Evolutionary conservation across 2,888 invertebrate genomes (phyloP).

Genomic region (Apodemia duryi): DNA sequence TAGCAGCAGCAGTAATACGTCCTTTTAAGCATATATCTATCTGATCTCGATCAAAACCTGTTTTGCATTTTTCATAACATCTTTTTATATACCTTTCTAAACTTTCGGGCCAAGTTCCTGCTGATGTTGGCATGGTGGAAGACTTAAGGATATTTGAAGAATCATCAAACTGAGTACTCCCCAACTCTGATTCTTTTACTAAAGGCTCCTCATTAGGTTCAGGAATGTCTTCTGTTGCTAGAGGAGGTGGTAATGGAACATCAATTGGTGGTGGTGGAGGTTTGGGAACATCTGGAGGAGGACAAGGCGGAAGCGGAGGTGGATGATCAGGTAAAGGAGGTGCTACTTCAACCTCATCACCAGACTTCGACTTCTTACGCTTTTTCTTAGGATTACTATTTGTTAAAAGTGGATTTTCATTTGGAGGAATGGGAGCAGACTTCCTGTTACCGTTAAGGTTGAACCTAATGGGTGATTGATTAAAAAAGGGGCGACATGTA

Average conservation of each 20-base stretch:
- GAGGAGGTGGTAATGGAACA: conserved; percentile 66
- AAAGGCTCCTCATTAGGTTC: conserved; percentile 52
- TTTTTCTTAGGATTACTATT: conserved; percentile 84
- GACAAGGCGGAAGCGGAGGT: conserved; percentile 73
- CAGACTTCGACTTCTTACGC: conserved; percentile 83
- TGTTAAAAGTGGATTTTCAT: conserved; percentile 61
- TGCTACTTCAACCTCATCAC: conserved; percentile 50
- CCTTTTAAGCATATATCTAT: conserved; percentile 96
- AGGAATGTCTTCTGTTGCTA: conserved; percentile 63
- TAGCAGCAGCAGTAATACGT: conserved; percentile 94
- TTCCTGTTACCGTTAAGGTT: conserved; percentile 65
- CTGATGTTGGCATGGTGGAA: conserved; percentile 53
- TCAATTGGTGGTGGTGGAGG: conserved; percentile 56
- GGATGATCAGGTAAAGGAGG: conserved; percentile 81
- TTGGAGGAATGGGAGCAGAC: conserved; percentile 55
- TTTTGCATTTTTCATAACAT: conserved; percentile 94
- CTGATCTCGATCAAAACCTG: conserved; percentile 93
- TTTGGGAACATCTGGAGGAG: conserved; percentile 65
- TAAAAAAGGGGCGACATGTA: conserved; percentile 62
- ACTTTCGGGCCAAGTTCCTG: conserved; percentile 88
- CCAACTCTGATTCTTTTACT: conserved; percentile 37
- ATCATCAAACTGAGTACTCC: conserved; percentile 46
- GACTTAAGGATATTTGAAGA: conserved; percentile 55
- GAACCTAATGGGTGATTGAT: conserved; percentile 69
- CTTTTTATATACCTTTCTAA: conserved; percentile 93